Percentiles rank a stretch among this genome's conserved stretches.
Evolutionary conservation across 1,140 invertebrate species (phyloP).

Genomic region (Drosophila suzukii): DNA sequence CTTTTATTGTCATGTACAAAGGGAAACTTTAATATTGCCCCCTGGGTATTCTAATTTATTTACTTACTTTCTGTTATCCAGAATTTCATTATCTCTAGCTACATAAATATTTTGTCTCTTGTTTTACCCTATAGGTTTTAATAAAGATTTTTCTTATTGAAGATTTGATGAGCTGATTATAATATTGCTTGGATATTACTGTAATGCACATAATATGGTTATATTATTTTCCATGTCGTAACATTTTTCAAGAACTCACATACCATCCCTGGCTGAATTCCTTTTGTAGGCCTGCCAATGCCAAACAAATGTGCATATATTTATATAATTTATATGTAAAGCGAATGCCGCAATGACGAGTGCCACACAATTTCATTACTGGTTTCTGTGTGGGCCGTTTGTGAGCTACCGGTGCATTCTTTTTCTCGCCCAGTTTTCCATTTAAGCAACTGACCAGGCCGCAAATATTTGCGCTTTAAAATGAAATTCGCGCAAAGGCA

Average conservation of each 20-base stretch:
- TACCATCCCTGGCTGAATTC: slow-evolving; percentile 16
- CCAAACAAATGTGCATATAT: slow-evolving; percentile 30
- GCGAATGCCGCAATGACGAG: slow-evolving; percentile 56
- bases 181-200: too few relatives aligned
- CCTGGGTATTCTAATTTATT: neutral
- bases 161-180: too few relatives aligned
- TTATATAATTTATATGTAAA: slow-evolving; percentile 38
- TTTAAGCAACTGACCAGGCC: slow-evolving; percentile 53
- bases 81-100: neutral
- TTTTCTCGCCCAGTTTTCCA: slow-evolving; percentile 32
- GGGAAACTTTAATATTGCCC: neutral
- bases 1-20: neutral
- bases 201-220: too few relatives aligned
- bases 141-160: too few relatives aligned
- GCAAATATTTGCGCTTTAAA: slow-evolving; percentile 79
- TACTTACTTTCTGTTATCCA: neutral
- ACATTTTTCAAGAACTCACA: neutral
- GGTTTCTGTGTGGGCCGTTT: slow-evolving; percentile 26
- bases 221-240: neutral
- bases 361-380: slow-evolving; percentile 71
- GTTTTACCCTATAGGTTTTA: too few relatives aligned
- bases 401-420: slow-evolving; percentile 6
- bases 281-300: slow-evolving; percentile 8
- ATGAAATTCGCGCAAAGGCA: slow-evolving; percentile 56
- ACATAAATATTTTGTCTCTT: too few relatives aligned